A percentile compares a stretch with the other conserved stretches of the same genome.
phyloP scores from a whole-genome alignment of 2,888 invertebrate genomes.

The Leptopterna dolabrata region DNA sequence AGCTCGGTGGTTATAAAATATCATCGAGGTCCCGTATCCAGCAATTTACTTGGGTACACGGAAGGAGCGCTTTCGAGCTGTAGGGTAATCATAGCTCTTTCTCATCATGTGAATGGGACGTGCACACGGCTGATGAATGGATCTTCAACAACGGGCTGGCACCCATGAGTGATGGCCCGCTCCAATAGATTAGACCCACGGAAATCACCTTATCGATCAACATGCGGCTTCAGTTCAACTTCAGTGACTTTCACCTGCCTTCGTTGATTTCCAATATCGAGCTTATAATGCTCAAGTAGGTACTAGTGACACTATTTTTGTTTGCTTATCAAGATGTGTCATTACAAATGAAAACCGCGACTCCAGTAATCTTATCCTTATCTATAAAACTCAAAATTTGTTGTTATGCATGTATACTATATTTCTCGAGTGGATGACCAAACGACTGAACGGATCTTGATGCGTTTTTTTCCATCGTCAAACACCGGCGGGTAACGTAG shows the following conservation, averaged over 20 bases:
- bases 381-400: too few species aligned
- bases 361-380: too few species aligned
- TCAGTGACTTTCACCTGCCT: background rate
- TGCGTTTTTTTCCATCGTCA: too few species aligned
- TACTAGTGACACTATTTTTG: too few species aligned
- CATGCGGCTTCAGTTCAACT: slow-evolving; percentile 20
- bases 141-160: slow-evolving; percentile 15
- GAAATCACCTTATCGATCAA: slow-evolving; percentile 21
- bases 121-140: slow-evolving; percentile 12
- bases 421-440: too few species aligned
- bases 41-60: background rate
- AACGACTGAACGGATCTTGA: too few species aligned
- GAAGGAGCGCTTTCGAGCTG: background rate
- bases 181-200: slow-evolving; percentile 22
- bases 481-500: too few species aligned
- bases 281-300: background rate
- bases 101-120: background rate
- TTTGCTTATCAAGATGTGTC: too few species aligned
- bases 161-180: slow-evolving; percentile 28
- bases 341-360: too few species aligned
- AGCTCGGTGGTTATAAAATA: background rate
- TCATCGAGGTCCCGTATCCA: background rate
- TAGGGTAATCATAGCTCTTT: slow-evolving; percentile 1
- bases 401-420: too few species aligned
- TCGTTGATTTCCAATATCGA: background rate